Conservation (phyloP, 2,888 invertebrate genomes). For the Acleris emargana region DNA sequence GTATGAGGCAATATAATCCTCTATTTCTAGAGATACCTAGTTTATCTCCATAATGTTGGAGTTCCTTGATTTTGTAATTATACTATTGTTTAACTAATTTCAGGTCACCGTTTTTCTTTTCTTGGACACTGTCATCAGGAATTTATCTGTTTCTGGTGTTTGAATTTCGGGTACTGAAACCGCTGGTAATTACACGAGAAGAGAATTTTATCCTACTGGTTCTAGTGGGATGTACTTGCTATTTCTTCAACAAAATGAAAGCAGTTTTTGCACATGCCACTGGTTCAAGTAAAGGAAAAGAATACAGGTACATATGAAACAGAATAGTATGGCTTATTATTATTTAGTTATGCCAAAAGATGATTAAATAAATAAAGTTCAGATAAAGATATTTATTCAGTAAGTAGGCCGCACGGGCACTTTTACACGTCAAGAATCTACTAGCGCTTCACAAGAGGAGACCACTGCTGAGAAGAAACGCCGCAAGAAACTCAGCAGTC, state of each 20-base stretch:
- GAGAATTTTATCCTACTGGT: slow-evolving; percentile 74
- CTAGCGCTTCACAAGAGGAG: too few species aligned
- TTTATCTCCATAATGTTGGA: too few species aligned
- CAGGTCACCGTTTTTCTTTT: slow-evolving; percentile 89
- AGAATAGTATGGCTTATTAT: neutral
- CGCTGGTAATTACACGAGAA: slow-evolving; percentile 85
- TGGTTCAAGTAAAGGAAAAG: slow-evolving; percentile 73
- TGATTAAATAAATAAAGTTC: too few species aligned
- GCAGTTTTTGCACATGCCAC: slow-evolving; percentile 69
- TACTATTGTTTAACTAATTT: slow-evolving; percentile 40
- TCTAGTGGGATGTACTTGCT: slow-evolving; percentile 63
- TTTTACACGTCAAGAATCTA: too few species aligned
- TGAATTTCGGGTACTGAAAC: slow-evolving; percentile 87
- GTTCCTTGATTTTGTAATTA: too few species aligned
- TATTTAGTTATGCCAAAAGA: too few species aligned
- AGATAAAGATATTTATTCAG: too few species aligned
- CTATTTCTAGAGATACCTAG: too few species aligned
- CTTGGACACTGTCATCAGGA: slow-evolving; percentile 89
- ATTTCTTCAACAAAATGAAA: slow-evolving; percentile 76
- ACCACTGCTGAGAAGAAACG: too few species aligned
- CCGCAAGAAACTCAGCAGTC: too few species aligned
- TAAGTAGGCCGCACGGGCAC: too few species aligned
- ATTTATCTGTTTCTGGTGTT: slow-evolving; percentile 87
- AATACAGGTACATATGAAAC: slow-evolving; percentile 66
- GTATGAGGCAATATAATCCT: too few species aligned